Conservation (phyloP, 2,113 vertebrate species). For the Callionymus lyra region DNA sequence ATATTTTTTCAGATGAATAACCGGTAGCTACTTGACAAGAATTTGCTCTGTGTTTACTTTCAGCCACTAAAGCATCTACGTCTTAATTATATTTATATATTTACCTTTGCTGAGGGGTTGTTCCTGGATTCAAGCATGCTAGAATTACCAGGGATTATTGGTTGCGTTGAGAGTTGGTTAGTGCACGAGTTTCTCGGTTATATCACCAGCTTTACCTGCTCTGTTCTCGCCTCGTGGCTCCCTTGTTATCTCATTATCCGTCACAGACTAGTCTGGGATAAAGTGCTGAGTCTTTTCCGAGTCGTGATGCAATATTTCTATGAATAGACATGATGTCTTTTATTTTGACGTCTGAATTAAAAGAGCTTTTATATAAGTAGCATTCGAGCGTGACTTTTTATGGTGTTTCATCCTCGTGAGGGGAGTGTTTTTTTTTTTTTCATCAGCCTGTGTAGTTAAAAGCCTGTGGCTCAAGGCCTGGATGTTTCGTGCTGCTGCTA, state of each 20-base stretch:
- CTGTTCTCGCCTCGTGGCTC: slow-evolving; percentile 19
- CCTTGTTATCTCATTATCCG: slow-evolving; percentile 30
- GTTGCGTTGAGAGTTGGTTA: slow-evolving; percentile 55
- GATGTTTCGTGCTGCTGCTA: slow-evolving; percentile 11
- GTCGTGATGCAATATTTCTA: not conserved
- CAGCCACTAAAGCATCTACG: too few relatives aligned
- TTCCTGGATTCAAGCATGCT: slow-evolving; percentile 27
- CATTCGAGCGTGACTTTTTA: too few relatives aligned
- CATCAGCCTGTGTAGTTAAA: slow-evolving; percentile 18
- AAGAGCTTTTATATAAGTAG: too few relatives aligned
- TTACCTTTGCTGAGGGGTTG: too few relatives aligned
- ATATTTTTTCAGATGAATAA: too few relatives aligned
- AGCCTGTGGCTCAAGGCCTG: slow-evolving; percentile 26
- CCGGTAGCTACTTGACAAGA: too few relatives aligned
- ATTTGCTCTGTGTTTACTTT: too few relatives aligned
- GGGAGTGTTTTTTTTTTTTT: too few relatives aligned
- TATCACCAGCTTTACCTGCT: slow-evolving; percentile 45
- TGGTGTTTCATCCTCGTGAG: too few relatives aligned
- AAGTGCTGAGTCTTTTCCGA: not conserved
- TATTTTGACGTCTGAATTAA: too few relatives aligned
- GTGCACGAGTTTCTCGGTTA: slow-evolving; percentile 41
- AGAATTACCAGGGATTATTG: slow-evolving; percentile 68
- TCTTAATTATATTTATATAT: too few relatives aligned
- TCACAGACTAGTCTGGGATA: slow-evolving; percentile 18
- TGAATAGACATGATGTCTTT: slow-evolving; percentile 4